Percentiles rank a stretch among this genome's conserved stretches.
These are phyloP conservation scores for Anaspis maculata DNA, from an alignment of 2,888 invertebrate genomes.

Conservation along the genomic window DNA sequence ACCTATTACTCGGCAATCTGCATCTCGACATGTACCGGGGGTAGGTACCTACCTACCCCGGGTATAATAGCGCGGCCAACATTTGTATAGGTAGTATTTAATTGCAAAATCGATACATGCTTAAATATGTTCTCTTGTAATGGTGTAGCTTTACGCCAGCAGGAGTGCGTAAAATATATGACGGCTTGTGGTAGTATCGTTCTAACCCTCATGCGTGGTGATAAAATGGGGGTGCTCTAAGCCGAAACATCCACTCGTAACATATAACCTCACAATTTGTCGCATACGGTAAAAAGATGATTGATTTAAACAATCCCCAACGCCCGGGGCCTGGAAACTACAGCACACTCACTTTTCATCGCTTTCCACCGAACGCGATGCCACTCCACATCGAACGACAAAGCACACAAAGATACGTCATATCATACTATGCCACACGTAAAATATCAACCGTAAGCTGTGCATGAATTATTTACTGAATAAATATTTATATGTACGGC, in stretches of 20 bases:
- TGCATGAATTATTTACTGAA: conserved; percentile 4
- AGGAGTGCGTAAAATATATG: conserved; percentile 17
- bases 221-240: conserved; percentile 20
- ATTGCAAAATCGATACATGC: conserved; percentile 21
- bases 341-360: conserved; percentile 19
- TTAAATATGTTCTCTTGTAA: conserved; percentile 17
- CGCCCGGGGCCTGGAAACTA: conserved; percentile 18
- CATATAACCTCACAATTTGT: conserved; percentile 27
- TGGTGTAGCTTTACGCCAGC: conserved; percentile 13
- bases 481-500: too few species aligned
- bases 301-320: conserved; percentile 29
- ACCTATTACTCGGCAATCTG: conserved; percentile 19
- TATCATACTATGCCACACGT: conserved; percentile 2
- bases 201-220: conserved; percentile 17
- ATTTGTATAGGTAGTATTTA: conserved; percentile 19
- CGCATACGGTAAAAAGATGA: conserved; percentile 29
- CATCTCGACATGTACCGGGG: too few species aligned
- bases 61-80: too few species aligned
- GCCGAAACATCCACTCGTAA: conserved; percentile 25
- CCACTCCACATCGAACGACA: conserved; percentile 12
- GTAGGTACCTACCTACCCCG: too few species aligned
- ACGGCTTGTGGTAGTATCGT: conserved; percentile 18
- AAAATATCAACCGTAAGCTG: conserved; percentile 8
- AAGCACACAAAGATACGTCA: conserved; percentile 11
- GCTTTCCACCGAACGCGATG: conserved; percentile 5